Percentiles rank a stretch among this genome's conserved stretches.
phyloP scores from a whole-genome alignment of 2,113 vertebrate species.

The Silurus meridionalis region DNA sequence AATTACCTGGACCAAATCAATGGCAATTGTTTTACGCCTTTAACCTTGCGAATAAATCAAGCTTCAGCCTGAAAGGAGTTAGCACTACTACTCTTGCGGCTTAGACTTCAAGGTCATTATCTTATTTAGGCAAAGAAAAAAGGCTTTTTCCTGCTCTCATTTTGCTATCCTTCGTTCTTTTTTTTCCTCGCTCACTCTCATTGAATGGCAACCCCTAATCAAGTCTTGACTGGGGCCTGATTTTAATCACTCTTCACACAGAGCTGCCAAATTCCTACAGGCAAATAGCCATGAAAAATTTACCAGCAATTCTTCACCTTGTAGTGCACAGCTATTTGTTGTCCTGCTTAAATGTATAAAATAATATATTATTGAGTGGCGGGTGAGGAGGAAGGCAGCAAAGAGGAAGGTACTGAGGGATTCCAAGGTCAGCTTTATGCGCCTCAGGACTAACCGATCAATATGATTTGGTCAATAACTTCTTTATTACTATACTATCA shows the following conservation, averaged over 20 bases:
- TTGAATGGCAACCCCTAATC: slow-evolving; percentile 75
- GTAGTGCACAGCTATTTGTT: slow-evolving; percentile 83
- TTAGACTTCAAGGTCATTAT: slow-evolving; percentile 75
- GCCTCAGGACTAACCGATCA: slow-evolving; percentile 96
- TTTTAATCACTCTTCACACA: slow-evolving; percentile 74
- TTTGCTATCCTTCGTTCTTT: slow-evolving; percentile 47
- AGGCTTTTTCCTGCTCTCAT: slow-evolving; percentile 60
- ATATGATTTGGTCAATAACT: slow-evolving; percentile 99
- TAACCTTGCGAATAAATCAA: slow-evolving; percentile 69
- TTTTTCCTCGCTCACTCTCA: slow-evolving; percentile 39
- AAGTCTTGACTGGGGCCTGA: slow-evolving; percentile 71
- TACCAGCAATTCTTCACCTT: slow-evolving; percentile 89
- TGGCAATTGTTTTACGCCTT: slow-evolving; percentile 70
- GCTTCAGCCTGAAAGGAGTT: slow-evolving; percentile 67
- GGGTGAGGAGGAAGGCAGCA: slow-evolving; percentile 85
- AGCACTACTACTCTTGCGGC: slow-evolving; percentile 58
- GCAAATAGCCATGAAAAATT: slow-evolving; percentile 80
- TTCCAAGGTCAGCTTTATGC: slow-evolving; percentile 93
- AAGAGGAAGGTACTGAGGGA: slow-evolving; percentile 90
- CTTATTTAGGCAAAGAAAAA: slow-evolving; percentile 68
- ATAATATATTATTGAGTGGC: slow-evolving; percentile 99
- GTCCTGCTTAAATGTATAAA: slow-evolving; percentile 97
- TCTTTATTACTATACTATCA: slow-evolving; percentile 98
- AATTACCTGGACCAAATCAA: slow-evolving; percentile 70
- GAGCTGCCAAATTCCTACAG: slow-evolving; percentile 78